A percentile compares a stretch with the other conserved stretches of the same genome.
Conservation (phyloP, 2,113 vertebrate genomes). For the Scolopax mira region DNA sequence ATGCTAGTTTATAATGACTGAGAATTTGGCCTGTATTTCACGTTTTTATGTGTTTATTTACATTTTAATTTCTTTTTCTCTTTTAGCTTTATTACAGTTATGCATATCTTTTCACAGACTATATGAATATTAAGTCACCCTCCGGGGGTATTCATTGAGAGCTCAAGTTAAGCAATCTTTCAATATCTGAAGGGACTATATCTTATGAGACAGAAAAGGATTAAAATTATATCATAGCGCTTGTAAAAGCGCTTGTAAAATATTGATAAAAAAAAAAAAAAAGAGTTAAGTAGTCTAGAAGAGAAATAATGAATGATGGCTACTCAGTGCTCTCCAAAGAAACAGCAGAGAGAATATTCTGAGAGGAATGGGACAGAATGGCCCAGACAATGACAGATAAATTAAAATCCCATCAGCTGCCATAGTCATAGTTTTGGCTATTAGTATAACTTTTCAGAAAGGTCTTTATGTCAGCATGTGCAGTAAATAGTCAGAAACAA, state of each 20-base stretch:
- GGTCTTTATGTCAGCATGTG: not conserved
- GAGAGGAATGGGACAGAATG: not conserved
- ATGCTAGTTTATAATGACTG: not conserved
- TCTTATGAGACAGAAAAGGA: not conserved
- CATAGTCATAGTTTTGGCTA: accelerated
- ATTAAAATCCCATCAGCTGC: not conserved
- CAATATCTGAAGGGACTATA: not conserved
- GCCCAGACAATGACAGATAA: not conserved
- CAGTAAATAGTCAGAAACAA: not conserved
- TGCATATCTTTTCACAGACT: not conserved
- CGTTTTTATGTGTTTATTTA: not conserved
- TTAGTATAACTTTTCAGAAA: not conserved
- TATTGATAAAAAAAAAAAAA: not conserved
- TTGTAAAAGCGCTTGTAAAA: not conserved
- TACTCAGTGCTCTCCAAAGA: not conserved
- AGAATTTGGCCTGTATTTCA: not conserved
- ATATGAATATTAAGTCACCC: not conserved
- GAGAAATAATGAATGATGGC: not conserved
- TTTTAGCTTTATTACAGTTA: not conserved
- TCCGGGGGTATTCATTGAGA: not conserved
- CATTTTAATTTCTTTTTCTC: not conserved
- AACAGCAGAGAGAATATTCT: not conserved
- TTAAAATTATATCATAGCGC: not conserved
- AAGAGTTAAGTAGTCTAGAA: not conserved
- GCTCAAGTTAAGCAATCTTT: not conserved